Evolutionary conservation across 1,140 invertebrate genomes (phyloP).

Genomic region (Megathymus violae): DNA sequence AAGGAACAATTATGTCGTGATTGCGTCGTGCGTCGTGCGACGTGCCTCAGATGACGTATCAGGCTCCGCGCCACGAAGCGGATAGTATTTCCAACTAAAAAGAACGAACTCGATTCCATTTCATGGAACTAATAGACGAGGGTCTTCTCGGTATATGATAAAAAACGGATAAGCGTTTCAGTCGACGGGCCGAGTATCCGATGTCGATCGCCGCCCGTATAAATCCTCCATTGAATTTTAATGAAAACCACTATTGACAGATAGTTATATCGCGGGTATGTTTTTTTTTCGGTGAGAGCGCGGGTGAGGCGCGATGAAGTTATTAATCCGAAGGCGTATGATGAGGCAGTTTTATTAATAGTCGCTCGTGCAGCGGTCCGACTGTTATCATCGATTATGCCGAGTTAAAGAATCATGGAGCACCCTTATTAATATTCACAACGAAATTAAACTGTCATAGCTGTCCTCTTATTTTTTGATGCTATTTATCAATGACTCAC

Average conservation of each 20-base stretch:
- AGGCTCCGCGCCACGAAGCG: constrained; percentile 24
- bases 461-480: not conserved
- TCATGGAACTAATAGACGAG: constrained; percentile 41
- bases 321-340: constrained; percentile 28
- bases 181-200: constrained; percentile 31
- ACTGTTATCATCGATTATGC: constrained; percentile 15
- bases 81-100: constrained; percentile 35
- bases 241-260: constrained; percentile 33
- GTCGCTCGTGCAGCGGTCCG: constrained; percentile 5
- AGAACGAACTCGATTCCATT: constrained; percentile 26
- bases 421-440: too few species aligned
- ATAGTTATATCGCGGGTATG: constrained; percentile 21
- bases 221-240: constrained; percentile 35
- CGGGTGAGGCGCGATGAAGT: constrained; percentile 34
- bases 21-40: not conserved
- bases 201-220: constrained; percentile 33
- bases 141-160: constrained; percentile 40
- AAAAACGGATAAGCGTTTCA: constrained; percentile 41
- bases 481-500: not conserved
- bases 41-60: constrained; percentile 13
- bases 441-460: not conserved
- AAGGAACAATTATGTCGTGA: constrained; percentile 28
- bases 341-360: constrained; percentile 25
- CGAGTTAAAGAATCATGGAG: constrained; percentile 1
- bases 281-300: constrained; percentile 19